Evolutionary conservation across 2,888 invertebrate species (phyloP).

Genomic region (Lasius platythorax): DNA sequence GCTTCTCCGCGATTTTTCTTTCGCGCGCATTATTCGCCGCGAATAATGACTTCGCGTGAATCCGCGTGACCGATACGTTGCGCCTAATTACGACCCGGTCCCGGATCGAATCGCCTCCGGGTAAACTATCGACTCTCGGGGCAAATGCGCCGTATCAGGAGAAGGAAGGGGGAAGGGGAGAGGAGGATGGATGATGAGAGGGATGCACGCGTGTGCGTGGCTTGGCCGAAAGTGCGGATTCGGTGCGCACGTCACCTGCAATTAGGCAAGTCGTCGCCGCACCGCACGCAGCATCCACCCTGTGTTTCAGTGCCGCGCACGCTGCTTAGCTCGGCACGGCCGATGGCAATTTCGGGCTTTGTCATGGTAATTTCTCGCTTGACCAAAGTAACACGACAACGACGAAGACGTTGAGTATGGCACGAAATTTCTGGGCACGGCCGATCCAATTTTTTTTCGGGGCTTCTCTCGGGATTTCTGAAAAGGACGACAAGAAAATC

Average conservation of each 20-base stretch:
- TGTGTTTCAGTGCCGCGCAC: slow-evolving; percentile 55
- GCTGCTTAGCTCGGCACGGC: slow-evolving; percentile 71
- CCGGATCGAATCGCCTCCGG: slow-evolving; percentile 47
- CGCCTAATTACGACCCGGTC: slow-evolving; percentile 25
- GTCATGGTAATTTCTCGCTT: slow-evolving; percentile 77
- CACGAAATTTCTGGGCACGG: slow-evolving; percentile 9
- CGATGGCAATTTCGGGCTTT: slow-evolving; percentile 76
- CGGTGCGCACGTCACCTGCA: slow-evolving; percentile 72
- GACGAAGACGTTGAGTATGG: slow-evolving; percentile 30
- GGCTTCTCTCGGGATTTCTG: background rate
- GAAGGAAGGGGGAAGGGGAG: background rate
- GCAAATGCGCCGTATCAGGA: slow-evolving; percentile 8
- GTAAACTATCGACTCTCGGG: slow-evolving; percentile 39
- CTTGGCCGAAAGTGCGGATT: slow-evolving; percentile 65
- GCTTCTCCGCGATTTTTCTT: background rate
- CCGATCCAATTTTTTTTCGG: slow-evolving; percentile 17
- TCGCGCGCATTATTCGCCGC: background rate
- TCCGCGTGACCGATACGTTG: slow-evolving; percentile 29
- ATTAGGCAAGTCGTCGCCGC: slow-evolving; percentile 72
- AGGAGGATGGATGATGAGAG: slow-evolving; percentile 24
- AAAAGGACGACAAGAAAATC: slow-evolving; percentile 17
- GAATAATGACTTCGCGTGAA: slow-evolving; percentile 28
- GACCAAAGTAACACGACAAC: slow-evolving; percentile 69
- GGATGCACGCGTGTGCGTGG: slow-evolving; percentile 20
- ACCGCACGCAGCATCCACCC: slow-evolving; percentile 46